Conservation (phyloP, 2,888 invertebrate species). For the Pseudoips prasinana region DNA sequence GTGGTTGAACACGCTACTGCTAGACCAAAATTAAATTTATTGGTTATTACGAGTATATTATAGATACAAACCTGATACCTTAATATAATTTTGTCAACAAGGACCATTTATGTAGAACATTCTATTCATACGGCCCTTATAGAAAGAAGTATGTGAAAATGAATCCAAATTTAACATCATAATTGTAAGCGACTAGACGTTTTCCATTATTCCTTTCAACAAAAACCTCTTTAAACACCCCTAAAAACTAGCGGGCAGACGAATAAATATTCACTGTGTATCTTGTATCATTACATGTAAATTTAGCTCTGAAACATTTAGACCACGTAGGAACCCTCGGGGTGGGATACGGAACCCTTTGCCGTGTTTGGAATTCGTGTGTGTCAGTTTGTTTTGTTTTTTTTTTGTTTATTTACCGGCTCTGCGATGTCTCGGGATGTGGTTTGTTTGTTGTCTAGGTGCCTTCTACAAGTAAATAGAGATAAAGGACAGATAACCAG, state of each 20-base stretch:
- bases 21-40: too few relatives aligned
- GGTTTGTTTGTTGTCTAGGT: constrained; percentile 3
- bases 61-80: too few relatives aligned
- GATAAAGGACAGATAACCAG: neutral
- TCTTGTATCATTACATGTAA: constrained; percentile 55
- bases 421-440: neutral
- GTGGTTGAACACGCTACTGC: too few relatives aligned
- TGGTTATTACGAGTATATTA: too few relatives aligned
- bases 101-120: too few relatives aligned
- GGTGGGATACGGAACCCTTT: constrained; percentile 35
- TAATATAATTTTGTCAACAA: too few relatives aligned
- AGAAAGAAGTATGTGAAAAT: too few relatives aligned
- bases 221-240: constrained; percentile 13
- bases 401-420: constrained; percentile 4
- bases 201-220: neutral
- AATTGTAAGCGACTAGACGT: too few relatives aligned
- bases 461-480: neutral
- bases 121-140: too few relatives aligned
- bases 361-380: constrained; percentile 28
- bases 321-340: constrained; percentile 60
- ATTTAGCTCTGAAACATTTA: constrained; percentile 71
- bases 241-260: constrained; percentile 20
- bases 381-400: constrained; percentile 22
- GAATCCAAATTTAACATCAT: too few relatives aligned
- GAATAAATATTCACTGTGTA: constrained; percentile 50